phyloP scores from a whole-genome alignment of 2,797 vertebrate species.

The Podargus strigoides region DNA sequence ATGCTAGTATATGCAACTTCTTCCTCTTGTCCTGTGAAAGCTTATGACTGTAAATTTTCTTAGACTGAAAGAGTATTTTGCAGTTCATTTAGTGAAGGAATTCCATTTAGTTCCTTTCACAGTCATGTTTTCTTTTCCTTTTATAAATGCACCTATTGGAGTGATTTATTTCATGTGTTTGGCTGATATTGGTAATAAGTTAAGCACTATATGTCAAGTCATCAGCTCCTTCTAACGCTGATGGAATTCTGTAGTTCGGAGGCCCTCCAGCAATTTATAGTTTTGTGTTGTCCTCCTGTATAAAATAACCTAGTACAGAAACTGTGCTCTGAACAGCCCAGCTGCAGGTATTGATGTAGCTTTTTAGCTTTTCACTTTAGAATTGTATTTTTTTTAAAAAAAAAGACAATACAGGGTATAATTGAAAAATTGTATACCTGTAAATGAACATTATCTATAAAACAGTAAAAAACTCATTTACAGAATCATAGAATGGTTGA shows the following conservation, averaged over 20 bases:
- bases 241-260: not conserved
- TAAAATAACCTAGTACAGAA: not conserved
- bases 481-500: too few relatives aligned
- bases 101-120: too few relatives aligned
- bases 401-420: too few relatives aligned
- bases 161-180: not conserved
- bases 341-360: not conserved
- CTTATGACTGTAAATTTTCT: too few relatives aligned
- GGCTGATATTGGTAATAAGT: not conserved
- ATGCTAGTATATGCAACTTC: not conserved
- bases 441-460: too few relatives aligned
- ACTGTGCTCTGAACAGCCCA: not conserved
- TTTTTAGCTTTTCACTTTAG: not conserved
- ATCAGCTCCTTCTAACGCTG: not conserved
- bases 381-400: too few relatives aligned
- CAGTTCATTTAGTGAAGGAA: too few relatives aligned
- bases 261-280: not conserved
- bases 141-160: too few relatives aligned
- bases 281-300: not conserved
- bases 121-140: too few relatives aligned
- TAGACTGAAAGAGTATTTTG: too few relatives aligned
- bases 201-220: not conserved
- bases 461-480: too few relatives aligned
- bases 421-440: too few relatives aligned
- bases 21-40: not conserved